Percentiles rank a stretch among this genome's conserved stretches.
Conservation (phyloP, 2,888 invertebrate species). For the Thecocarcelia acutangulata region DNA sequence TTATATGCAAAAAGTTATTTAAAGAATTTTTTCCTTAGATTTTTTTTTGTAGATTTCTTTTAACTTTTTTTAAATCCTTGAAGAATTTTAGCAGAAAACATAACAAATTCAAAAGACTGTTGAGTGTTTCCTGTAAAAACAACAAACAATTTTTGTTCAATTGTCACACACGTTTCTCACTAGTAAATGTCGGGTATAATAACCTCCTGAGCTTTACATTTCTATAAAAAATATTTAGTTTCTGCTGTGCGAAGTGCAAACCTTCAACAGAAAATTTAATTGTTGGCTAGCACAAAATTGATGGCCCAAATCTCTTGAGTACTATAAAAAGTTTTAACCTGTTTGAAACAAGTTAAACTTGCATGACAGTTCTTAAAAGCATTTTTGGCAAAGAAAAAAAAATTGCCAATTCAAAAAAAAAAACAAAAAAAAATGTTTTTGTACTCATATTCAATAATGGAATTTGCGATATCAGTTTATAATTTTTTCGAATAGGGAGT, state of each 20-base stretch:
- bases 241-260: slow-evolving; percentile 45
- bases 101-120: slow-evolving; percentile 12
- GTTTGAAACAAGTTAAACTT: neutral
- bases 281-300: slow-evolving; percentile 16
- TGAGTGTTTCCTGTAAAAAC: neutral
- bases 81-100: slow-evolving; percentile 45
- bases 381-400: too few species aligned
- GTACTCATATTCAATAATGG: too few species aligned
- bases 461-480: too few species aligned
- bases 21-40: neutral
- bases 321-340: slow-evolving; percentile 1
- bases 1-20: too few species aligned
- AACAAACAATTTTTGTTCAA: slow-evolving; percentile 26
- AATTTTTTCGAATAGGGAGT: too few species aligned
- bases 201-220: slow-evolving; percentile 32
- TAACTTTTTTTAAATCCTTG: slow-evolving; percentile 37
- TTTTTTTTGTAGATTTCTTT: neutral
- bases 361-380: too few species aligned
- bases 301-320: slow-evolving; percentile 22
- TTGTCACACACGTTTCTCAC: slow-evolving; percentile 28
- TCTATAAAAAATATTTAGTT: slow-evolving; percentile 26
- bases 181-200: slow-evolving; percentile 16
- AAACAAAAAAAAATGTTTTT: too few species aligned
- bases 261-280: slow-evolving; percentile 55
- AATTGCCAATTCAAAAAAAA: too few species aligned